Percentiles rank a stretch among this genome's conserved stretches.
Conservation (phyloP, 35 echinoderm and acorn worm genomes). For the Eucidaris tribuloides region DNA sequence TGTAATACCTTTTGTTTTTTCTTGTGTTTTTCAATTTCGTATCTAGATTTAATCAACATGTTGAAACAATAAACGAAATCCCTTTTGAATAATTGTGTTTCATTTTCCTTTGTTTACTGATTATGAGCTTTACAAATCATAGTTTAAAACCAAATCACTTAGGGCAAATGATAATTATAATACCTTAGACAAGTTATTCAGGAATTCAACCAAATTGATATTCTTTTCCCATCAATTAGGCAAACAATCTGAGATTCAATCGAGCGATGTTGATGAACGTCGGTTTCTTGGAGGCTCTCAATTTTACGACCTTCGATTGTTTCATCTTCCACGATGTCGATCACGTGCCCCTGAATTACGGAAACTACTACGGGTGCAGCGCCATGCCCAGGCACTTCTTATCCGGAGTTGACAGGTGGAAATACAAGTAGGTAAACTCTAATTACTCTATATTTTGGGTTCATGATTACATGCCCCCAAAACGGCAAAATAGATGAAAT, state of each 20-base stretch:
- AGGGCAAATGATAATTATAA: too few relatives aligned
- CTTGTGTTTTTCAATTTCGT: too few relatives aligned
- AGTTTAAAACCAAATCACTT: background rate
- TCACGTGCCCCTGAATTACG: conserved; percentile 77
- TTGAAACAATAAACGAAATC: too few relatives aligned
- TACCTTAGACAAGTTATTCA: background rate
- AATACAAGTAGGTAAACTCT: conserved; percentile 89
- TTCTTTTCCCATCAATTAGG: conserved; percentile 29
- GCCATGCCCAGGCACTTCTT: conserved; percentile 89
- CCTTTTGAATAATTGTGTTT: too few relatives aligned
- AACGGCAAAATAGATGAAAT: too few relatives aligned
- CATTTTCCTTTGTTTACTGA: background rate
- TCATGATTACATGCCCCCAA: too few relatives aligned
- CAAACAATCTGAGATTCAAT: conserved; percentile 74
- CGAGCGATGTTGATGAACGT: conserved; percentile 99
- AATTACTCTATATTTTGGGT: too few relatives aligned
- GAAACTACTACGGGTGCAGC: conserved; percentile 87
- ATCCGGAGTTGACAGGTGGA: conserved; percentile 80
- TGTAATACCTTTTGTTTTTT: too few relatives aligned
- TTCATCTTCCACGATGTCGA: conserved; percentile 98
- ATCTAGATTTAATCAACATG: too few relatives aligned
- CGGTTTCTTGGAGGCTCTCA: conserved; percentile 79
- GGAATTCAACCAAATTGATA: background rate
- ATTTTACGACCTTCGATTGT: conserved; percentile 88
- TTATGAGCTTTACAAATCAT: background rate